phyloP scores from a whole-genome alignment of 2,113 vertebrate species.

The Microtus richardsoni region DNA sequence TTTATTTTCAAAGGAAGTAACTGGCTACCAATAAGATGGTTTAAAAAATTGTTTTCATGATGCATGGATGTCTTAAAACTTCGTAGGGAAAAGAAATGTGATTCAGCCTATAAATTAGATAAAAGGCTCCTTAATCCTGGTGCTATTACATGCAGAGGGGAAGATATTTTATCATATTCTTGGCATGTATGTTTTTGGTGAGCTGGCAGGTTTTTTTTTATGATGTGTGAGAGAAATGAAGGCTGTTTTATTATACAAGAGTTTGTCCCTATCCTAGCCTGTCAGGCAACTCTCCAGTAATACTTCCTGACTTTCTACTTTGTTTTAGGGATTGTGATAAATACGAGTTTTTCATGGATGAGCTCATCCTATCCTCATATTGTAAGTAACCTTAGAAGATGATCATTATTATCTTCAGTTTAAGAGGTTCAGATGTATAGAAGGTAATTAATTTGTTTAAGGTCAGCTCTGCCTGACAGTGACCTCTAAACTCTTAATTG shows the following conservation, averaged over 20 bases:
- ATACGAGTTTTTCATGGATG: conserved; percentile 7
- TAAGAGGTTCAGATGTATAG: conserved; percentile 43
- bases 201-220: conserved; percentile 11
- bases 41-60: background rate
- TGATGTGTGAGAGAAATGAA: background rate
- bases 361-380: background rate
- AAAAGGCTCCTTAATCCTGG: background rate
- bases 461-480: background rate
- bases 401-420: conserved; percentile 29
- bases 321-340: conserved; percentile 8
- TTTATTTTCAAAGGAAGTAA: conserved; percentile 18
- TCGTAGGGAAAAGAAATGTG: background rate
- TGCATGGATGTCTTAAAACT: background rate
- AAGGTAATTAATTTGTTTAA: background rate
- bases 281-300: background rate
- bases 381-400: background rate
- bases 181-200: conserved; percentile 1
- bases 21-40: conserved; percentile 5
- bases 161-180: background rate
- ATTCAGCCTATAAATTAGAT: conserved; percentile 30
- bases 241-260: background rate
- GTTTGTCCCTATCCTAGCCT: background rate
- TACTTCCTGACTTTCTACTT: background rate
- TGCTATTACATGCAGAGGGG: background rate
- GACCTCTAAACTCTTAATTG: background rate